A percentile compares a stretch with the other conserved stretches of the same genome.
These are phyloP conservation scores for Drosophila testacea DNA, from an alignment of 2,888 invertebrate species.

Conservation along the genomic window DNA sequence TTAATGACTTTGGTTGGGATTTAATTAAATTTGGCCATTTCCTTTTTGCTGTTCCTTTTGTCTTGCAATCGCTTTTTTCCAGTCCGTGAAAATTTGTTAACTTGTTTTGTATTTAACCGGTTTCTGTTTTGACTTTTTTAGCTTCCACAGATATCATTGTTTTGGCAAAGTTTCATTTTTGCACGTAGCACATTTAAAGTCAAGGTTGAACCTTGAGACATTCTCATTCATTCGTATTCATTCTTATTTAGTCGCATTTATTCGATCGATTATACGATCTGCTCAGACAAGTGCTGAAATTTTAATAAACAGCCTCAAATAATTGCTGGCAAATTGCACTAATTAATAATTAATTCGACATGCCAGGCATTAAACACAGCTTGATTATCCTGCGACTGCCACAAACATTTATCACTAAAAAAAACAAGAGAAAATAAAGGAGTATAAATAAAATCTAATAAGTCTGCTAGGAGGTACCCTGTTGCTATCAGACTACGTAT, in stretches of 20 bases:
- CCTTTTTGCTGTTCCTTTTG: constrained; percentile 12
- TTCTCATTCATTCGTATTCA: not conserved
- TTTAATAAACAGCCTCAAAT: constrained; percentile 33
- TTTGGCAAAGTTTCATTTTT: not conserved
- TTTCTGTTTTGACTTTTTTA: not conserved
- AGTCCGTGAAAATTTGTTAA: not conserved
- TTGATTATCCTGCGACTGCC: constrained; percentile 5
- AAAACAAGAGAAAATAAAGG: not conserved
- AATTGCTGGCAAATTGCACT: constrained; percentile 40
- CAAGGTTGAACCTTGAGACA: not conserved
- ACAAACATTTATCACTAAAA: constrained; percentile 18
- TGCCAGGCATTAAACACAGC: constrained; percentile 7
- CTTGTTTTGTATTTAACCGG: not conserved
- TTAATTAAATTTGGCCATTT: constrained; percentile 47
- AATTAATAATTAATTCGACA: constrained; percentile 46
- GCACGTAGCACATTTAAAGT: not conserved
- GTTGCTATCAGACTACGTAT: not conserved
- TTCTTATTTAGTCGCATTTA: not conserved
- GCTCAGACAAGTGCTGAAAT: constrained; percentile 5
- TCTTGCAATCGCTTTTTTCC: not conserved
- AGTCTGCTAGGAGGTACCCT: not conserved
- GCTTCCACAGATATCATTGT: not conserved
- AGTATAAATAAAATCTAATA: not conserved
- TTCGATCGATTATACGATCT: not conserved
- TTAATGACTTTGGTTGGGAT: constrained; percentile 39